Base-by-base conservation (phyloP, 2,113 vertebrate genomes). In the Meriones unguiculatus region DNA sequence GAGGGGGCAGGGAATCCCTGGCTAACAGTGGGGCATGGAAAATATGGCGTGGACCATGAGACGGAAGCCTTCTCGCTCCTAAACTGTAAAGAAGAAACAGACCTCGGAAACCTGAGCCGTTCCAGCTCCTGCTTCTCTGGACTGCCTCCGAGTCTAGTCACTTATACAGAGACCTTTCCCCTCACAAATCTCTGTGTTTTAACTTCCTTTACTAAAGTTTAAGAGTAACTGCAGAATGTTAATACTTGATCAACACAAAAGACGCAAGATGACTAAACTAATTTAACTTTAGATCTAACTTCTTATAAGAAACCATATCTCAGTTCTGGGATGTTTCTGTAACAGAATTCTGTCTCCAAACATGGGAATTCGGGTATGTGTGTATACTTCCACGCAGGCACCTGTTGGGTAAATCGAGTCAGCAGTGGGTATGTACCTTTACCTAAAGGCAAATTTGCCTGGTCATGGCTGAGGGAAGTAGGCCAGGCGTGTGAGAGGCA, bases 121-220 rank as follows among this genome's bases (percentile, higher is more conserved):
- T 65, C n/a, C 82, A 30, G 25, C 38, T 85, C 59, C 82, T 6
- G 62, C 54, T 95, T 82, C 91, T 57, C 67, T 86, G 62, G 46
- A 65, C 38, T n/a, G 67, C 25, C 52, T 90, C 3, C 0, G 54
- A 82, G 35, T 84, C 86, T 77, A 32, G 32, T 89, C 82, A 96
- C 84, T 94, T 78, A 87, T 30, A 30, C 10, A 8, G 25, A 81
- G 62, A 78, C 94, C 92, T 85, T 65, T 87, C 76, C 10, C n/a
- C 76, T 70, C 7, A 18, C 46, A 46, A 46, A 76, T 90, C 62
- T 90, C 64, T 70, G 82, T 62, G 30, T 64, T 64, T 96, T 91
- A 86, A 89, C 91, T 95, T 97, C 85, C 86, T 96, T 90, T 85
- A 89, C 59, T 89, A 82, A 95, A 59, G 35, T 15, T n/a, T n/a